Base-by-base conservation (phyloP, 2,888 invertebrate genomes). In the Erebia ligea region DNA sequence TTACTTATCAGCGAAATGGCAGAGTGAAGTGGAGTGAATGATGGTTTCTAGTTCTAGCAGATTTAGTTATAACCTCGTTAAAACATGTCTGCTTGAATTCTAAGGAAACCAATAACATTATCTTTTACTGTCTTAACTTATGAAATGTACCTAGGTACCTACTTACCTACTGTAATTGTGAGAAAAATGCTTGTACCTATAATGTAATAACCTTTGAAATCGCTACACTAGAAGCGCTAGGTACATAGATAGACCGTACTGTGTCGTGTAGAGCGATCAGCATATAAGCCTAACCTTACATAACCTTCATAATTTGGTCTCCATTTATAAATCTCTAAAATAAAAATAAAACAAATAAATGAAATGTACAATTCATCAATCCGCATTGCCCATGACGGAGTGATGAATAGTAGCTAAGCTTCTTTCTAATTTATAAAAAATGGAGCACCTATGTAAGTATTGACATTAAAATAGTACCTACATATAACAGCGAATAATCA, bases 341-440 rank as follows among this genome's bases (percentile, higher is more conserved):
- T 17, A 17, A 42, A 40, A 67, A 48, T 17, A 62, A 9, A 54
- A 13, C 11, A 17, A 52, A 54, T 6, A 42, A 45, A 58, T n/a
- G 63, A 54, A 71, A 19, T 57, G 50, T 80, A 86, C 86, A 83
- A 89, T 90, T 92, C 92, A 86, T 88, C 91, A 89, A 79, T 92
- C 90, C 92, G 93, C 88, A 93, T 93, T 93, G 93, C 93, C 93
- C 93, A 87, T 71, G 84, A 87, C 93, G 91, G 85, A 92, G 85
- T 86, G 90, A 88, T 80, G 90, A 89, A 92, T 88, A 84, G 86
- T 82, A 81, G 71, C 70, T 68, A 67, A 59, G 10, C 10, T 54
- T n/a, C 6, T 63, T n/a, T 64, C 25, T 52, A 2, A 62, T 66
- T 11, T 25, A 68, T 72, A 75, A 78, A 83, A 82, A 86, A 86